A percentile compares a stretch with the other conserved stretches of the same genome.
These are phyloP conservation scores for Eurystomus glaucurus DNA, from an alignment of 2,797 vertebrate genomes.

Conservation along the genomic window DNA sequence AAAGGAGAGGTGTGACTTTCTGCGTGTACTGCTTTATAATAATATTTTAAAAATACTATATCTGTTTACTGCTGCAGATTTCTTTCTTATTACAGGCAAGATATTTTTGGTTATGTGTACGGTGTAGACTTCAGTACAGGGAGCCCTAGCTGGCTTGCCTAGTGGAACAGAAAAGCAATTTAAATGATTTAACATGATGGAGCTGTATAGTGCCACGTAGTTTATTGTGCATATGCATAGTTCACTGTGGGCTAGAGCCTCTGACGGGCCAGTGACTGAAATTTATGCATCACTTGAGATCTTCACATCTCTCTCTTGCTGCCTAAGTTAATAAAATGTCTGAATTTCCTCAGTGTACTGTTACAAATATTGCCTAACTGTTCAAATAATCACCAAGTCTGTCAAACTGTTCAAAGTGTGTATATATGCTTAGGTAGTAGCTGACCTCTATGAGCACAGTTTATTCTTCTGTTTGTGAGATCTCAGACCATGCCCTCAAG, in stretches of 20 bases:
- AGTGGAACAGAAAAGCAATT: constrained; percentile 40
- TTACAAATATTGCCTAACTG: background rate
- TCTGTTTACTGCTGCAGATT: background rate
- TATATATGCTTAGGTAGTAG: background rate
- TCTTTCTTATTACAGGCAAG: background rate
- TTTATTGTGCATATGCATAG: constrained; percentile 25
- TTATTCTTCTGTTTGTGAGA: background rate
- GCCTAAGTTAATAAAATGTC: constrained; percentile 8
- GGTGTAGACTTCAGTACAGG: background rate
- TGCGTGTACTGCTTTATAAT: background rate
- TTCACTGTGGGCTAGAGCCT: constrained; percentile 11
- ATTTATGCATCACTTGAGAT: constrained; percentile 43
- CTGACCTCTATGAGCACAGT: background rate
- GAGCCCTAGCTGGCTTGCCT: background rate
- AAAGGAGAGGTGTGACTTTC: background rate
- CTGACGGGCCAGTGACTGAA: background rate
- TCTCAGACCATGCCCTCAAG: background rate
- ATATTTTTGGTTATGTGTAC: background rate
- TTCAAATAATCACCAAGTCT: background rate
- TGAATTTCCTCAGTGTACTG: constrained; percentile 9
- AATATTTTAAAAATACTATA: background rate
- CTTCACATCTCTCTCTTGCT: background rate
- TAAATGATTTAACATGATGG: constrained; percentile 26
- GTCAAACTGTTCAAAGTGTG: background rate
- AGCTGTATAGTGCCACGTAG: background rate